These are phyloP conservation scores for Dipodomys merriami DNA, from an alignment of 2,113 vertebrate species.

Conservation along the genomic window DNA sequence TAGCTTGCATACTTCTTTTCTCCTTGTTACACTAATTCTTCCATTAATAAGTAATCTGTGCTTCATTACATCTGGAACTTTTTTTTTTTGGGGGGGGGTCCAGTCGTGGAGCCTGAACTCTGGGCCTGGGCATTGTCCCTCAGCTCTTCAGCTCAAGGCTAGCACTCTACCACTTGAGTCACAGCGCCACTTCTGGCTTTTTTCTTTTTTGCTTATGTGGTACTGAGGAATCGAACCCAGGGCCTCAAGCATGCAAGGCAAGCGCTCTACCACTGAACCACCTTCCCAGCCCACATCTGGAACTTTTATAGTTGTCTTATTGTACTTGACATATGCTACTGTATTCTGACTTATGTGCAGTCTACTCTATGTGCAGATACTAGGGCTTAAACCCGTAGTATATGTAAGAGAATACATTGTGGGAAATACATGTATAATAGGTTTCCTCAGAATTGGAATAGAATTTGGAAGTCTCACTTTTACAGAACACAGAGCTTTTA, in stretches of 20 bases:
- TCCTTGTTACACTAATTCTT: not conserved
- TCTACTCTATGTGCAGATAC: not conserved
- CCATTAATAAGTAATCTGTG: not conserved
- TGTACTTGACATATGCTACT: not conserved
- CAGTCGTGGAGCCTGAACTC: no score
- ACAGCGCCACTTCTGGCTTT: no score
- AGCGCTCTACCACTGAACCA: no score
- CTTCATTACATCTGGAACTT: not conserved
- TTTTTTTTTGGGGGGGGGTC: no score
- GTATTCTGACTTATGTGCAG: not conserved
- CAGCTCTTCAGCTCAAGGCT: no score
- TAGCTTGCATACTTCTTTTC: not conserved
- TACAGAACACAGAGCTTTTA: conserved; percentile 48
- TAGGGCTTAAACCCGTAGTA: not conserved
- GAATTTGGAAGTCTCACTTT: conserved; percentile 20
- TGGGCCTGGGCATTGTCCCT: no score
- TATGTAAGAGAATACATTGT: no score
- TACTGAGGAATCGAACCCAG: no score
- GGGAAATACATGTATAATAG: not conserved
- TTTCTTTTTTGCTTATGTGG: no score
- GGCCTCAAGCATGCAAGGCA: no score
- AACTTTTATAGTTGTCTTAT: not conserved
- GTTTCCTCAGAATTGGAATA: not conserved
- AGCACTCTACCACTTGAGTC: no score
- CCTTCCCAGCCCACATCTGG: no score